Evolutionary conservation across 1,140 invertebrate species (phyloP), one percentile per base, ranked within the genome.

Genomic region (Drosophila hydei): DNA sequence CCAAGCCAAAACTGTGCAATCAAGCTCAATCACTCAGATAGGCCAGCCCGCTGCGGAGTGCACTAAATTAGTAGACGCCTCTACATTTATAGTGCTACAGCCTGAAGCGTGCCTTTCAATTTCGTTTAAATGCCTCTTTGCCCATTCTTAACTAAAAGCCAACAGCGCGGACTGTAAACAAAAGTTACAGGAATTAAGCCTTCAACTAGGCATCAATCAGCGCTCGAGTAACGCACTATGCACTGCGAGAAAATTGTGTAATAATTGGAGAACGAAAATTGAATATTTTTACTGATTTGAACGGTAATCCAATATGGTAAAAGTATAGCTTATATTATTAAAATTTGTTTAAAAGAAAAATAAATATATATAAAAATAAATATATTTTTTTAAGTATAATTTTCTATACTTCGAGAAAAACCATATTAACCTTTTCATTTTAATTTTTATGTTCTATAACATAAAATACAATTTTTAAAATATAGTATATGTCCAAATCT

Each of bases 11-110:
- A 42, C 38, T 42, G 38, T 14, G 83, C 65, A 88, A 81, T 85
- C 78, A 81, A 65, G 72, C 54, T 55, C 75, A 79, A 78, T 75
- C 62, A 56, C 25, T 25, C 27, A 14, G 51, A 65, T 30, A 23
- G 43, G 25, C 38, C 25, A 72, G 48, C 19, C 38, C 61, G 30
- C 4, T 43, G 56, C 63, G 33, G 55, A 62, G 78, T 83, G 65
- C 47, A 50, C 72, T 79, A 83, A 87, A 83, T 76, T 79, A 87
- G 75, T 83, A 70, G 71, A 88, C 83, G 83, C 83, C 83, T 78
- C 65, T 61, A 43, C 72, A 64, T 78, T 87, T 87, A 69, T 64
- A 67, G 50, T 52, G 54, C 61, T 54, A 30, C 27, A 38, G 45
- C 33, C 23, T 19, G 19, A 12, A 70, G 60, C 43, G 36, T 40